Conservation (phyloP, 2,888 invertebrate genomes). For the Nomada lathburiana region DNA sequence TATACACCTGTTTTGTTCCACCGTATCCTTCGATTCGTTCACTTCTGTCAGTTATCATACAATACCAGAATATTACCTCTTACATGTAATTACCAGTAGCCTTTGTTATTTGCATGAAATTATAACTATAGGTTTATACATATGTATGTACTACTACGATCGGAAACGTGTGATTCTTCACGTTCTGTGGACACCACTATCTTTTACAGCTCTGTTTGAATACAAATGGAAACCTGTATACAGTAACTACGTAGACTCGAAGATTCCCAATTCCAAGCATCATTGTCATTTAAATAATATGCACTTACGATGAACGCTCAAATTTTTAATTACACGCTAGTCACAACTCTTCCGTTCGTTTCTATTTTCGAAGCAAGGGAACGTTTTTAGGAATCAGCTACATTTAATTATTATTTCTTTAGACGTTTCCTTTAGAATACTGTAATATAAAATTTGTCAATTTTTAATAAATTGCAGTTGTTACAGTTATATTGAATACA, state of each 20-base stretch:
- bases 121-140: background rate
- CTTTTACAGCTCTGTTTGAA: slow-evolving; percentile 44
- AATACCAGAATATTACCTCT: background rate
- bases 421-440: too few species aligned
- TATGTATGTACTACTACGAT: background rate
- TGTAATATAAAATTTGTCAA: too few species aligned
- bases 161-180: slow-evolving; percentile 27
- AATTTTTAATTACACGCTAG: background rate
- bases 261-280: slow-evolving; percentile 34
- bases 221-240: slow-evolving; percentile 43
- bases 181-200: slow-evolving; percentile 43
- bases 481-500: too few species aligned
- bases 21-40: background rate
- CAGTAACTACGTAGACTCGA: slow-evolving; percentile 7
- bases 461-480: too few species aligned
- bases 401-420: too few species aligned
- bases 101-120: slow-evolving; percentile 1
- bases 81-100: background rate
- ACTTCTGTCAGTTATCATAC: background rate
- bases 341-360: background rate
- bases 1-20: background rate
- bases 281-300: slow-evolving; percentile 28
- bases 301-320: background rate
- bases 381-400: too few species aligned
- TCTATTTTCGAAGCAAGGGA: background rate